Evolutionary conservation across 2,113 vertebrate species (phyloP).

Genomic region (Engraulis encrasicolus): DNA sequence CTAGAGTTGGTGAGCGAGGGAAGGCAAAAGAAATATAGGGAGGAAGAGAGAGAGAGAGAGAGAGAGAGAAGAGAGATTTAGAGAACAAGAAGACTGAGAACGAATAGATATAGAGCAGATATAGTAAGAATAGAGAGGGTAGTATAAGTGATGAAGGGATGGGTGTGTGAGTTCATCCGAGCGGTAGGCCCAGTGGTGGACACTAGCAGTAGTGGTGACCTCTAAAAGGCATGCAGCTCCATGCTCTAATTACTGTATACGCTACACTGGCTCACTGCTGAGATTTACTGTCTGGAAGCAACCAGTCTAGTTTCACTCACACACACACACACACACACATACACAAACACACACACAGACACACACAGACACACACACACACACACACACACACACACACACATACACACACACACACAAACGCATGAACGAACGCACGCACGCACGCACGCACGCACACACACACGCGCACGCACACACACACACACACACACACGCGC

Average conservation of each 20-base stretch:
- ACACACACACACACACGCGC: neutral
- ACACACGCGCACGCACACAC: neutral
- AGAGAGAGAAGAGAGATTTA: no score
- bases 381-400: slow-evolving; percentile 12
- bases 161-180: neutral
- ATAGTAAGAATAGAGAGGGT: neutral
- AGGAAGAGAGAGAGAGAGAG: neutral
- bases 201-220: slow-evolving; percentile 48
- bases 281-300: neutral
- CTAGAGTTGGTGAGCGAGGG: neutral
- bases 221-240: slow-evolving; percentile 49
- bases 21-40: no score
- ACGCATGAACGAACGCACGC: neutral
- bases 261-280: slow-evolving; percentile 20
- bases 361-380: neutral
- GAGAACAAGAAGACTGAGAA: slow-evolving; percentile 14
- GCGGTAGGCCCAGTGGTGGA: slow-evolving; percentile 42
- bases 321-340: neutral
- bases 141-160: neutral
- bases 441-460: neutral
- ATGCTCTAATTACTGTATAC: slow-evolving; percentile 49
- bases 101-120: slow-evolving; percentile 30
- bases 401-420: neutral
- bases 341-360: slow-evolving; percentile 13
- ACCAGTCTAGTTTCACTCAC: neutral